Evolutionary conservation across 2,113 vertebrate species (phyloP), one percentile per base, ranked within the genome.

Genomic region (Barnardius zonarius): DNA sequence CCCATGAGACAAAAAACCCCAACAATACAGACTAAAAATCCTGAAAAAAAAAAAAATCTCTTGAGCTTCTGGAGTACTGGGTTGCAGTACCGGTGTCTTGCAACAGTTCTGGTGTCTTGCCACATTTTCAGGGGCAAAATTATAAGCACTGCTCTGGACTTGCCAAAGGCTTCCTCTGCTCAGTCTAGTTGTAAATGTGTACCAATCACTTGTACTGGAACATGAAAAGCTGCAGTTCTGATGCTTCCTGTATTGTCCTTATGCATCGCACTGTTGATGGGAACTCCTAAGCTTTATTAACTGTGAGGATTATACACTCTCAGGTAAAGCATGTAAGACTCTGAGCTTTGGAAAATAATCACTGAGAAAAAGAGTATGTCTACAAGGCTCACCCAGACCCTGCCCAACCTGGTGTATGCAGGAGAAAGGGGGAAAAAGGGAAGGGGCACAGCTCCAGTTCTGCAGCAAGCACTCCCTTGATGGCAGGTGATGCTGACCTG

Each of bases 341-440:
- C 23, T 63, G 35, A 87, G 61, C n/a, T 68, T 39, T 39, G 27
- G 23, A 68, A 68, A 44, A 68, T 23, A 72, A 43, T 61, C 66
- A 39, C 27, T 31, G 46, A 54, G n/a, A 22, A 49, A 77, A 82
- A 73, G 10, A 25, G 18, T 28, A 48, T 3, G 3, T 43, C 46
- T 67, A 13, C 14, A 12, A 6, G 19, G 11, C 27, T 73, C 39
- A 70, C 10, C 24, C 62, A 41, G 25, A n/a, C 16, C 6, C 17
- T 57, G 49, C 31, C n/a, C 11, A 24, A 12, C 7, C 30, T 9
- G 13, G 19, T 0, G 0, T 22, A 37, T 5, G 9, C 1, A 0
- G 35, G 10, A 62, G 52, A 41, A 76, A 76, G 9, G 10, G 10
- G 27, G 8, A 41, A 63, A 59, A 59, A 23, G 6, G 20, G 20